Conservation (phyloP, 2,888 invertebrate species). For the Diabrotica balteata region DNA sequence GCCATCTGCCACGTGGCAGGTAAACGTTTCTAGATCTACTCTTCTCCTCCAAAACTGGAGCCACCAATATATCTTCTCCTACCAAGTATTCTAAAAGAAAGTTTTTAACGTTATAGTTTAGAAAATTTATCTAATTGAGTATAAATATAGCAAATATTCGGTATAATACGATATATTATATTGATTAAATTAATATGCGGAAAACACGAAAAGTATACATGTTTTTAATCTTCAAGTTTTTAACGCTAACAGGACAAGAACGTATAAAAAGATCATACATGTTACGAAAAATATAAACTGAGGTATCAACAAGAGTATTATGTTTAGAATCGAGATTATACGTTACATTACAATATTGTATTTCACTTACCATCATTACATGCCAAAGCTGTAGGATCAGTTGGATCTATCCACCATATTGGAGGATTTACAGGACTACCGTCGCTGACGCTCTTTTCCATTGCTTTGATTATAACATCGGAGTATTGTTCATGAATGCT, state of each 20-base stretch:
- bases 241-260: no score
- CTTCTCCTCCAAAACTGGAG: constrained; percentile 75
- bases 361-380: constrained; percentile 65
- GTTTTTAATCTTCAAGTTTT: no score
- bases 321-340: no score
- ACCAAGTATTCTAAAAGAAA: constrained; percentile 51
- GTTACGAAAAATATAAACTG: no score
- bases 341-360: neutral
- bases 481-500: constrained; percentile 70
- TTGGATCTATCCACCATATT: constrained; percentile 84
- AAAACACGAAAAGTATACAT: no score
- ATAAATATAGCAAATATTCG: no score
- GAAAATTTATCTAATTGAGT: no score
- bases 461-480: constrained; percentile 68
- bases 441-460: constrained; percentile 65
- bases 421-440: constrained; percentile 82
- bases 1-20: constrained; percentile 78
- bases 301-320: no score
- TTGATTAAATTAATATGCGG: no score
- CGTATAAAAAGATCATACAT: no score
- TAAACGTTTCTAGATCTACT: constrained; percentile 73
- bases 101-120: no score
- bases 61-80: constrained; percentile 79
- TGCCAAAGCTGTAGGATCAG: constrained; percentile 66
- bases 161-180: no score